A percentile compares a stretch with the other conserved stretches of the same genome.
phyloP scores from a whole-genome alignment of 2,113 vertebrate genomes.

The Helogale parvula region DNA sequence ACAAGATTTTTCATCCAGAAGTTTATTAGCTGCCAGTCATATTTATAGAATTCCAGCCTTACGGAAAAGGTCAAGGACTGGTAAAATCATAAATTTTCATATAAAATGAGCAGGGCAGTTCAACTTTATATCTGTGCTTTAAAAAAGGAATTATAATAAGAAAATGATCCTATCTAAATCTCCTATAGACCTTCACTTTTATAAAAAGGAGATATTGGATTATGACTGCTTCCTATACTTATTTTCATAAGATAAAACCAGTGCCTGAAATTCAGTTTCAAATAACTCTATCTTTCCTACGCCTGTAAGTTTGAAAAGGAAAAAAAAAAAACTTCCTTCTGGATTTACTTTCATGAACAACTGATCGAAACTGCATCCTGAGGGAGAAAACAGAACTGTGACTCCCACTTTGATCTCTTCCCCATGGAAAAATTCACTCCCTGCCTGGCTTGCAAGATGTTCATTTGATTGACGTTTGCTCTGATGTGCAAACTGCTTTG shows the following conservation, averaged over 20 bases:
- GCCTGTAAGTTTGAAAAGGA: neutral
- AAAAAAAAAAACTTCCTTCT: conserved; percentile 78
- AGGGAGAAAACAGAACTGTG: conserved; percentile 88
- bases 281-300: conserved; percentile 62
- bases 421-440: conserved; percentile 86
- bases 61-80: neutral
- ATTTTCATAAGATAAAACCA: conserved; percentile 74
- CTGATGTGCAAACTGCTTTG: conserved; percentile 95
- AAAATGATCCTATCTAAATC: conserved; percentile 47
- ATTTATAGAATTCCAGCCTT: neutral
- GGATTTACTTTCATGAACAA: conserved; percentile 89
- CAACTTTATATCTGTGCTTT: neutral
- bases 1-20: conserved; percentile 12
- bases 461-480: conserved; percentile 93
- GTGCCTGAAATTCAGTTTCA: conserved; percentile 76
- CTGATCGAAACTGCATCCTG: conserved; percentile 88
- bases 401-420: conserved; percentile 91
- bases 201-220: neutral
- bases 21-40: neutral
- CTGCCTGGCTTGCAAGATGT: conserved; percentile 86
- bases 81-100: neutral
- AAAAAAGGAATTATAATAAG: conserved; percentile 9
- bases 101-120: conserved; percentile 3
- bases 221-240: conserved; percentile 35
- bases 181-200: neutral